These are phyloP conservation scores for Papilio dardanus DNA, from an alignment of 1,140 invertebrate species.

Conservation along the genomic window DNA sequence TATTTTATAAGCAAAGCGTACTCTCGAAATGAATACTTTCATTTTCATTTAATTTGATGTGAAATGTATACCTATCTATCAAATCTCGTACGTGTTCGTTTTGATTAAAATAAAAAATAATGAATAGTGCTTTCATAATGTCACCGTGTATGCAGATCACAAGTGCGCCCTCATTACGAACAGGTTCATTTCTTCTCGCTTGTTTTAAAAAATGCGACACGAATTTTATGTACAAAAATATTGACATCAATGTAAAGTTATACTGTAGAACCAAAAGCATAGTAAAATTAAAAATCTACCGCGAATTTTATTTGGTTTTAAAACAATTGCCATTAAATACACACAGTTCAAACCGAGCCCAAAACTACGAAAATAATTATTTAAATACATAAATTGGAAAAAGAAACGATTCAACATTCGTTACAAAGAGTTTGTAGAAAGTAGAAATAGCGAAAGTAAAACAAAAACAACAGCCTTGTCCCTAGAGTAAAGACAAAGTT, in stretches of 20 bases:
- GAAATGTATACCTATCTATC: background rate
- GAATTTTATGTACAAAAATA: background rate
- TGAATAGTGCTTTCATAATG: background rate
- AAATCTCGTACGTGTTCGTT: background rate
- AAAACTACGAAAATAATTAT: no score
- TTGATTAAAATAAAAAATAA: conserved; percentile 14
- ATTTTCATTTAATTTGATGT: no score
- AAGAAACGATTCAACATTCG: background rate
- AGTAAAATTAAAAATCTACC: background rate
- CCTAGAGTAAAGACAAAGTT: conserved; percentile 64
- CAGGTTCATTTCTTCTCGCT: conserved; percentile 20
- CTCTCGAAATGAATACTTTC: no score
- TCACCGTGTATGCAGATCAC: background rate
- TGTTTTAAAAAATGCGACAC: conserved; percentile 1
- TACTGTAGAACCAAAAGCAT: background rate
- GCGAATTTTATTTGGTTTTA: background rate
- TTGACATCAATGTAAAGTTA: background rate
- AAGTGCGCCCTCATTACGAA: conserved; percentile 7
- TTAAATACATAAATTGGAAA: background rate
- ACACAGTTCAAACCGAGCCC: no score
- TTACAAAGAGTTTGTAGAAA: background rate
- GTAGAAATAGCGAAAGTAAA: background rate
- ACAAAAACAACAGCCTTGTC: conserved; percentile 70
- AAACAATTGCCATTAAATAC: no score
- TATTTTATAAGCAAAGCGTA: no score